Percentiles rank a stretch among this genome's conserved stretches.
These are phyloP conservation scores for Conger conger DNA, from an alignment of 2,113 vertebrate genomes.

Conservation along the genomic window DNA sequence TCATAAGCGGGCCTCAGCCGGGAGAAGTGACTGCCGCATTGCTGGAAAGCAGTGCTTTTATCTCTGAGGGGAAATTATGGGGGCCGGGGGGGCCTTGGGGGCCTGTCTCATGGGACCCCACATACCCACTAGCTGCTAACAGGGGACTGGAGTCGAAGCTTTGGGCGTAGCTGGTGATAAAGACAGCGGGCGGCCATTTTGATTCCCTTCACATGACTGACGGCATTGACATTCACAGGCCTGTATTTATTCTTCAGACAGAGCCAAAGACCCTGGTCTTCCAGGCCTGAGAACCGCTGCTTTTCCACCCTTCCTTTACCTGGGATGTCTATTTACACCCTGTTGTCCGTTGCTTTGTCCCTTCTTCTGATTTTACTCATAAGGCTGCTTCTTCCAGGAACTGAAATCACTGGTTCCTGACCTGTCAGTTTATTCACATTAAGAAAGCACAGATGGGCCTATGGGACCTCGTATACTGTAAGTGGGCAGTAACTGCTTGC, in stretches of 20 bases:
- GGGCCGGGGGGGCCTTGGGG: neutral
- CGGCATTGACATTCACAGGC: neutral
- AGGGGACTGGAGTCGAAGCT: too few species aligned
- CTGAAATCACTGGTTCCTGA: neutral
- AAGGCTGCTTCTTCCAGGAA: neutral
- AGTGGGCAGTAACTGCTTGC: neutral
- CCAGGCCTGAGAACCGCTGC: too few species aligned
- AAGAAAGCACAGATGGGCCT: neutral
- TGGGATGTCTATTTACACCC: neutral
- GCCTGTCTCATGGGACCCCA: neutral
- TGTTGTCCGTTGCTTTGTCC: neutral
- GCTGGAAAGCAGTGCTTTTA: neutral
- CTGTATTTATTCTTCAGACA: neutral
- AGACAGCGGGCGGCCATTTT: neutral
- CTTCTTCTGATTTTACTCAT: neutral
- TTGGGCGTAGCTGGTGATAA: too few species aligned
- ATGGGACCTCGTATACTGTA: neutral
- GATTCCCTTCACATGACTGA: neutral
- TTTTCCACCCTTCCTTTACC: too few species aligned
- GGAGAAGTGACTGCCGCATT: neutral
- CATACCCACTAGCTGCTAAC: neutral
- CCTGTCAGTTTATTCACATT: neutral
- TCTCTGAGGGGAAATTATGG: conserved; percentile 2
- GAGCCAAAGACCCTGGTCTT: too few species aligned
- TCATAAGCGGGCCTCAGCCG: neutral